Evolutionary conservation across 2,797 vertebrate species (phyloP).

Genomic region (Jordanella pulchra): DNA sequence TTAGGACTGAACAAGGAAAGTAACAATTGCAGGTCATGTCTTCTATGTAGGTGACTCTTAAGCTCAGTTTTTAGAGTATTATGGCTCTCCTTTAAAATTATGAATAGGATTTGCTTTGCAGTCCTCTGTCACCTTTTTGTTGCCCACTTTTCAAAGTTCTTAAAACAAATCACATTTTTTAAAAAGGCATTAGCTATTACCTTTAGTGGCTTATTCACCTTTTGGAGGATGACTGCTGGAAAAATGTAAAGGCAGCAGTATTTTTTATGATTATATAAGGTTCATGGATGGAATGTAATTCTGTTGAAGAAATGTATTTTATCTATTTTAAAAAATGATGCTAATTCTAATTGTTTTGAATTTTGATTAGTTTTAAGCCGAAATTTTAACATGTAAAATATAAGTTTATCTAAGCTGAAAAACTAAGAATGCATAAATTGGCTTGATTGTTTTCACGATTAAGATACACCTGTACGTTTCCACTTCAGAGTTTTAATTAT

Average conservation of each 20-base stretch:
- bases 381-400: too few relatives aligned
- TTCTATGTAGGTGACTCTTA: not conserved
- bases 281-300: too few relatives aligned
- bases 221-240: not conserved
- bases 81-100: not conserved
- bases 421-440: too few relatives aligned
- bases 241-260: too few relatives aligned
- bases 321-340: too few relatives aligned
- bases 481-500: not conserved
- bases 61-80: not conserved
- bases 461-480: not conserved
- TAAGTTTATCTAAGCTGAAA: not conserved
- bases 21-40: not conserved
- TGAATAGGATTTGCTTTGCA: not conserved
- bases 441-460: not conserved
- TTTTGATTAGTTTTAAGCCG: not conserved
- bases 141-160: not conserved
- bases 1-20: too few relatives aligned
- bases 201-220: not conserved
- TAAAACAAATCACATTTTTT: not conserved
- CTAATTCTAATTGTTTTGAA: not conserved
- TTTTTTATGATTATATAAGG: not conserved
- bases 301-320: too few relatives aligned
- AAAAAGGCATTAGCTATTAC: not conserved
- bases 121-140: not conserved